Evolutionary conservation across 2,888 invertebrate genomes (phyloP), one percentile per base, ranked within the genome.

Genomic region (Synanthedon vespiformis): DNA sequence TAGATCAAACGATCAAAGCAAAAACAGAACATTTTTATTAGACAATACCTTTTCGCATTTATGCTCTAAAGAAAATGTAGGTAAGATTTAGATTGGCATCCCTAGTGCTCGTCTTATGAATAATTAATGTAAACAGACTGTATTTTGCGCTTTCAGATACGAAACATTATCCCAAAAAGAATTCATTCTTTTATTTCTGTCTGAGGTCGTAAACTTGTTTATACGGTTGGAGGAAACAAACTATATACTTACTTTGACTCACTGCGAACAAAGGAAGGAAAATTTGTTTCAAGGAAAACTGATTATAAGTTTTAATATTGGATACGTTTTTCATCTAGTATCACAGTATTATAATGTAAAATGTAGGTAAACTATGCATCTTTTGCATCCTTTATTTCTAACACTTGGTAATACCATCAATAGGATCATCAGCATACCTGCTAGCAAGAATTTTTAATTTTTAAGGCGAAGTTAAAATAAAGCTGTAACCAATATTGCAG

Each of bases 61-160:
- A 55, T 55, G 52, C 54, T 53, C 50, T 59, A 60, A 52, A 52
- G 55, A 51, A 59, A 58, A 60, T 61, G 60, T 60, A 57, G 52
- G 60, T 54, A 58, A 58, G 55, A 61, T 65, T 64, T 65, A 54
- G 60, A 34, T 34, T 34, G 34, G 60, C 55, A 51, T 51, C 51
- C 48, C 50, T 48, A 14, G 40, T 10, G 50, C 44, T 44, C 27
- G 8, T 14, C 48, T 48, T 48, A 48, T 48, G 48, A 48, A 48
- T 48, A 48, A 44, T 44, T n/a, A 48, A 48, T 48, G 22, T 16
- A 8, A 16, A 14, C 18, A 48, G 48, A 16, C 12, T 18, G 22
- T 48, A 48, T 48, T 48, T 48, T 44, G 44, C 44, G 48, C 48
- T 48, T 48, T 12, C 48, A 48, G 48, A 48, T 48, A 48, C 48